Conservation (phyloP, 53 echinoderm and acorn worm genomes). For the Astropecten irregularis region DNA sequence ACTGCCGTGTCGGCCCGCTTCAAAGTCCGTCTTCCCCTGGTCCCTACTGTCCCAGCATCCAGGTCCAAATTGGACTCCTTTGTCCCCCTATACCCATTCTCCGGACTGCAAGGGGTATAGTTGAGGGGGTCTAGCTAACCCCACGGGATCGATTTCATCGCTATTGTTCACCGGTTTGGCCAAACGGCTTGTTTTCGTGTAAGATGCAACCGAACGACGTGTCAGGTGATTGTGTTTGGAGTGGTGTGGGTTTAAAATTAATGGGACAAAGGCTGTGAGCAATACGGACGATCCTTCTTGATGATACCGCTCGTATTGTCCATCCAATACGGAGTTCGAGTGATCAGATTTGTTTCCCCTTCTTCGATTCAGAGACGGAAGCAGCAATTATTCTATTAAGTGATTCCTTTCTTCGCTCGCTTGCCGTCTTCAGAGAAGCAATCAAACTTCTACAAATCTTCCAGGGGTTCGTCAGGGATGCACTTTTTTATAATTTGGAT, state of each 20-base stretch:
- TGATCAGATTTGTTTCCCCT: too few species aligned
- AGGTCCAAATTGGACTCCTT: slow-evolving; percentile 27
- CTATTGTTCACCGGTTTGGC: slow-evolving; percentile 7
- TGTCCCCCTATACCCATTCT: neutral
- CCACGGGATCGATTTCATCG: neutral
- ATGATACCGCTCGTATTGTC: too few species aligned
- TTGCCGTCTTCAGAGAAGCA: too few species aligned
- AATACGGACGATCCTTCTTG: too few species aligned
- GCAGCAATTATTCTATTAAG: too few species aligned
- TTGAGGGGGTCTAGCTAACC: neutral
- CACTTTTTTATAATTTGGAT: too few species aligned
- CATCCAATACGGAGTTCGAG: too few species aligned
- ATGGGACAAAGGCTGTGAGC: neutral
- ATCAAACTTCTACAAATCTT: too few species aligned
- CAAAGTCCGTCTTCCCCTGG: slow-evolving; percentile 5
- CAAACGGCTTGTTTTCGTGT: slow-evolving; percentile 40
- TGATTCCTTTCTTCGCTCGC: too few species aligned
- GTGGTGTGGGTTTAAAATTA: slow-evolving; percentile 28
- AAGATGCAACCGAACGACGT: neutral
- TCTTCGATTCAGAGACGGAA: too few species aligned
- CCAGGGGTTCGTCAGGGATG: too few species aligned
- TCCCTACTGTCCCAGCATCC: too few species aligned
- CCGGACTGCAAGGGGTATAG: neutral
- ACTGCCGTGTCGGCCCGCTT: slow-evolving; percentile 3
- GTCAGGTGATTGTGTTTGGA: slow-evolving; percentile 21